These are phyloP conservation scores for Drosophila tristis DNA, from an alignment of 1,140 invertebrate species.

Conservation along the genomic window DNA sequence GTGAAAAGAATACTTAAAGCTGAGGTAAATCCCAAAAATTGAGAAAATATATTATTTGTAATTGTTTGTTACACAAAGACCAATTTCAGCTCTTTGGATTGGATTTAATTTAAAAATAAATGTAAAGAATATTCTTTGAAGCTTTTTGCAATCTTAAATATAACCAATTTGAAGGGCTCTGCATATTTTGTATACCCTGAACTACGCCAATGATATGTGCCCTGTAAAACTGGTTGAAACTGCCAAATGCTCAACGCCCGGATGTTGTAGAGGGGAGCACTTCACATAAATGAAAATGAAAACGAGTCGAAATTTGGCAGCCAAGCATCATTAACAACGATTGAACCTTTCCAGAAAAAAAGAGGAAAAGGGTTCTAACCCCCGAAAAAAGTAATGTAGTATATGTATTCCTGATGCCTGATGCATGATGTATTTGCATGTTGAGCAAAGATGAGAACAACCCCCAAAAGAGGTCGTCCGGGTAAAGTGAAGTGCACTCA, in stretches of 20 bases:
- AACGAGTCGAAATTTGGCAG: slow-evolving; percentile 20
- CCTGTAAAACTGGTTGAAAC: not conserved
- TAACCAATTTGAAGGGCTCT: no score
- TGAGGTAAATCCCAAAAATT: no score
- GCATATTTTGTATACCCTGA: no score
- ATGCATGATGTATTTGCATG: slow-evolving; percentile 42
- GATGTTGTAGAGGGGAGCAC: not conserved
- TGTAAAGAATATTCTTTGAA: no score
- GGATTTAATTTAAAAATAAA: no score
- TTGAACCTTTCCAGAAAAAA: slow-evolving; percentile 13
- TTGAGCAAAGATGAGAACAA: slow-evolving; percentile 22
- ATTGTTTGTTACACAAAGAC: no score
- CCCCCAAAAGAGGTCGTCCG: slow-evolving; percentile 13
- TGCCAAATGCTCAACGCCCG: slow-evolving; percentile 24
- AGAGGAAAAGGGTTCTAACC: slow-evolving; percentile 7
- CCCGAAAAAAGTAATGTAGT: slow-evolving; percentile 25
- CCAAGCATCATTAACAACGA: slow-evolving; percentile 44
- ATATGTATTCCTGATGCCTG: slow-evolving; percentile 28
- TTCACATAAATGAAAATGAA: slow-evolving; percentile 12
- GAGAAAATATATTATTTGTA: no score
- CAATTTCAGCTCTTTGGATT: no score
- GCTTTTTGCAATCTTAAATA: no score
- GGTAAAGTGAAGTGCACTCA: slow-evolving; percentile 48
- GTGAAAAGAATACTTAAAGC: no score
- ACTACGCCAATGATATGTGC: not conserved